phyloP scores from a whole-genome alignment of 1,140 invertebrate genomes.

The Berghia stephanieae region DNA sequence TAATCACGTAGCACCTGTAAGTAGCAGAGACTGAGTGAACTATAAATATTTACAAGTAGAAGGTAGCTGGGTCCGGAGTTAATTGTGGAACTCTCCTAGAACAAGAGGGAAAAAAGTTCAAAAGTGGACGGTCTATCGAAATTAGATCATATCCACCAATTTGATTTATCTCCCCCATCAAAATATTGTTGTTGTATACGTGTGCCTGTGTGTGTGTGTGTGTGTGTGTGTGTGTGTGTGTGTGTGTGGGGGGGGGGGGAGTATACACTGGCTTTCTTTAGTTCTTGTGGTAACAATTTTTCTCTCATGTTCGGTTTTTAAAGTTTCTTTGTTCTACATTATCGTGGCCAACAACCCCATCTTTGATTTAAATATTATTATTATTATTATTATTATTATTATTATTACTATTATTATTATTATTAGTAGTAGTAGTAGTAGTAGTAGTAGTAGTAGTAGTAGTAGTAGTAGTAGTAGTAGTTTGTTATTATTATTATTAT shows the following conservation, averaged over 20 bases:
- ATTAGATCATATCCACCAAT: no score
- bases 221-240: not conserved
- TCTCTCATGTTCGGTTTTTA: not conserved
- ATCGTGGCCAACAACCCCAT: not conserved
- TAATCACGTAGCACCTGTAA: no score
- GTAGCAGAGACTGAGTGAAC: no score
- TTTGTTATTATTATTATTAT: not conserved
- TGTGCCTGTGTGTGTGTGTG: not conserved
- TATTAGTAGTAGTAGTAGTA: not conserved
- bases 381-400: not conserved
- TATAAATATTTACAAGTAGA: no score
- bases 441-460: not conserved
- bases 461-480: not conserved
- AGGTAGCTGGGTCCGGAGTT: no score
- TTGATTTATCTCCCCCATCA: no score
- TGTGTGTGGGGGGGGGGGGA: not conserved
- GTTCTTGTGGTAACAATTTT: not conserved
- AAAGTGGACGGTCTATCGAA: not conserved
- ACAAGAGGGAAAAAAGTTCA: not conserved
- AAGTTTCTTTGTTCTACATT: not conserved
- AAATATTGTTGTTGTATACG: not conserved
- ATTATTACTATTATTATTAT: slow-evolving; percentile 5
- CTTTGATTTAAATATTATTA: not conserved
- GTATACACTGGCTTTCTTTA: not conserved
- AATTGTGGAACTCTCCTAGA: not conserved